These are phyloP conservation scores for Furnarius figulus DNA, from an alignment of 2,113 vertebrate genomes.

Conservation along the genomic window DNA sequence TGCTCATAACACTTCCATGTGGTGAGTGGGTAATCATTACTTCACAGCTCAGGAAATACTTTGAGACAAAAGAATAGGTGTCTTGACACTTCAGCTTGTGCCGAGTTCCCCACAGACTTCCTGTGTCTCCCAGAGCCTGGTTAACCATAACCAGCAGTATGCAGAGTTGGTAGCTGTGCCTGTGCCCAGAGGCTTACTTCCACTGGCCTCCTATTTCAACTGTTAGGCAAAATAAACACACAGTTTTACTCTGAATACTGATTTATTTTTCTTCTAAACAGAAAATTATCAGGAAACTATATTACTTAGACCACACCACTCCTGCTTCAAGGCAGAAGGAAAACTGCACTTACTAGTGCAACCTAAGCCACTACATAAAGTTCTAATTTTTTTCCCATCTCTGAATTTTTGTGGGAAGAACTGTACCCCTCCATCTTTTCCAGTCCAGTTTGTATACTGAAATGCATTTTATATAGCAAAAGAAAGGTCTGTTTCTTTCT, in stretches of 20 bases:
- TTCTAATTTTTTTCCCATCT: neutral
- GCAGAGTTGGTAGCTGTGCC: neutral
- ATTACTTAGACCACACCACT: neutral
- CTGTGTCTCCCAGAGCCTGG: neutral
- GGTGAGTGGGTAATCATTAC: neutral
- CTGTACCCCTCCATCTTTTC: neutral
- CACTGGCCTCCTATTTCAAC: neutral
- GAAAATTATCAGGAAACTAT: neutral
- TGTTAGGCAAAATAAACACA: neutral
- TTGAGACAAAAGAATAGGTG: neutral
- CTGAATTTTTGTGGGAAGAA: neutral
- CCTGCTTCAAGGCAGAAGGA: neutral
- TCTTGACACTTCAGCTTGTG: neutral
- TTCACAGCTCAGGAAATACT: constrained; percentile 8
- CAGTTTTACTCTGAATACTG: neutral
- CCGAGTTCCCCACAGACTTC: neutral
- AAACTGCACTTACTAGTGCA: neutral
- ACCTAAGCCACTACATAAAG: neutral
- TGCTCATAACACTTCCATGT: neutral
- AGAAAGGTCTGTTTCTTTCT: neutral
- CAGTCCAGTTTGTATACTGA: neutral
- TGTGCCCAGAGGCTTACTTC: neutral
- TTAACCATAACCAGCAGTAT: neutral
- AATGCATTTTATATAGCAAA: neutral
- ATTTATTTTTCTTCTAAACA: neutral